Conservation (phyloP, 1,140 invertebrate species). For the Bombus breviceps region DNA sequence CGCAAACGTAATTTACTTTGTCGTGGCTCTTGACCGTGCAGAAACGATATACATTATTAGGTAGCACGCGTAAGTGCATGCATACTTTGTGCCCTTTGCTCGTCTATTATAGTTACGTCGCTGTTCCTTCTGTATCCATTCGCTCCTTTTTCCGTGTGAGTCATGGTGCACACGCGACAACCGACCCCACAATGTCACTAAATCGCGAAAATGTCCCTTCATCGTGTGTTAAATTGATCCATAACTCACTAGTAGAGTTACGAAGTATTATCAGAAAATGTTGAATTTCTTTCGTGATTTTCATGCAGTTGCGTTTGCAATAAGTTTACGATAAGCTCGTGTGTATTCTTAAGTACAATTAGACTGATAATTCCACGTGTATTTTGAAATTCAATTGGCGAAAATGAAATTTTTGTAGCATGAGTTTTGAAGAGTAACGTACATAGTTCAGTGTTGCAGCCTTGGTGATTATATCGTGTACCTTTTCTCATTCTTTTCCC, state of each 20-base stretch:
- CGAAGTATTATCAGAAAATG: neutral
- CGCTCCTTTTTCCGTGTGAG: neutral
- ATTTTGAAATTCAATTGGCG: too few species aligned
- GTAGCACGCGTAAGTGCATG: neutral
- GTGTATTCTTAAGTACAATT: too few species aligned
- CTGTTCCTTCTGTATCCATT: too few species aligned
- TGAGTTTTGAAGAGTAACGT: too few species aligned
- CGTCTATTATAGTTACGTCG: neutral
- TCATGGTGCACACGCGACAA: neutral
- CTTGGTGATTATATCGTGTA: too few species aligned
- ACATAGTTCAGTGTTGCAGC: too few species aligned
- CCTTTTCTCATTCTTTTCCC: too few species aligned
- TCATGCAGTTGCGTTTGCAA: too few species aligned
- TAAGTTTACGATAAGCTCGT: too few species aligned
- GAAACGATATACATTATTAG: neutral
- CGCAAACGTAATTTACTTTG: slow-evolving; percentile 7
- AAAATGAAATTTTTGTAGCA: too few species aligned
- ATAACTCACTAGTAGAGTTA: neutral
- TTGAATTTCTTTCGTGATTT: too few species aligned
- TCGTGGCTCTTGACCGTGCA: neutral
- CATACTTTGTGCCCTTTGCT: slow-evolving; percentile 3
- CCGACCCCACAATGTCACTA: neutral
- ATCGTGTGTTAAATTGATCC: neutral
- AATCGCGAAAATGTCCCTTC: neutral
- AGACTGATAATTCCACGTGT: too few species aligned